These are phyloP conservation scores for Coleophora deauratella DNA, from an alignment of 2,888 invertebrate species.

Conservation along the genomic window DNA sequence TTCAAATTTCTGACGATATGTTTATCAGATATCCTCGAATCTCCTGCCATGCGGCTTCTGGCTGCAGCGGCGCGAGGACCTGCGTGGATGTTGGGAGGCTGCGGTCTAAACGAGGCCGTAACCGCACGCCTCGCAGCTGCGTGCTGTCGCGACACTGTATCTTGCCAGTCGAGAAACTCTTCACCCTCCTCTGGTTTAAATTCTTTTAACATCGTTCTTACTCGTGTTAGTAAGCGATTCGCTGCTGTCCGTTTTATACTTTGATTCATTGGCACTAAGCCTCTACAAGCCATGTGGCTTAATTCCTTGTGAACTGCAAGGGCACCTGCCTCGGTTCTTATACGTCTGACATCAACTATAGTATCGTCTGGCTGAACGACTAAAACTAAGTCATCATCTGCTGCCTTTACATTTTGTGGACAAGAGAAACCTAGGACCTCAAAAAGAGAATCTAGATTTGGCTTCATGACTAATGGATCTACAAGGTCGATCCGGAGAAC, in stretches of 20 bases:
- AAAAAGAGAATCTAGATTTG: slow-evolving; percentile 37
- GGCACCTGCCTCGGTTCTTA: slow-evolving; percentile 53
- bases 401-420: slow-evolving; percentile 26
- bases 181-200: slow-evolving; percentile 48
- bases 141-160: slow-evolving; percentile 54
- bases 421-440: slow-evolving; percentile 37
- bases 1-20: slow-evolving; percentile 34
- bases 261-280: slow-evolving; percentile 49
- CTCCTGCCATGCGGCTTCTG: slow-evolving; percentile 43
- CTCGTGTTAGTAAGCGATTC: slow-evolving; percentile 47
- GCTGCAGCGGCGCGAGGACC: slow-evolving; percentile 35
- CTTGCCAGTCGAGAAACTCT: slow-evolving; percentile 43
- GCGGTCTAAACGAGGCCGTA: slow-evolving; percentile 56
- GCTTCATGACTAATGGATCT: slow-evolving; percentile 40
- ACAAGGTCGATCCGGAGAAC: slow-evolving; percentile 48
- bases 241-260: slow-evolving; percentile 59
- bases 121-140: slow-evolving; percentile 53
- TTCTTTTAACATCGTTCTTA: slow-evolving; percentile 52
- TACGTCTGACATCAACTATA: slow-evolving; percentile 38
- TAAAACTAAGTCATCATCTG: slow-evolving; percentile 33
- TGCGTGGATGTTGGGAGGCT: slow-evolving; percentile 33
- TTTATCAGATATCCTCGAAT: slow-evolving; percentile 36
- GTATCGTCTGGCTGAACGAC: slow-evolving; percentile 33
- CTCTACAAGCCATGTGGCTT: slow-evolving; percentile 42
- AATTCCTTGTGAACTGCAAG: slow-evolving; percentile 59